A percentile compares a stretch with the other conserved stretches of the same genome.
Conservation (phyloP, 2,797 vertebrate genomes). For the Sebastiscus albofasciatus region DNA sequence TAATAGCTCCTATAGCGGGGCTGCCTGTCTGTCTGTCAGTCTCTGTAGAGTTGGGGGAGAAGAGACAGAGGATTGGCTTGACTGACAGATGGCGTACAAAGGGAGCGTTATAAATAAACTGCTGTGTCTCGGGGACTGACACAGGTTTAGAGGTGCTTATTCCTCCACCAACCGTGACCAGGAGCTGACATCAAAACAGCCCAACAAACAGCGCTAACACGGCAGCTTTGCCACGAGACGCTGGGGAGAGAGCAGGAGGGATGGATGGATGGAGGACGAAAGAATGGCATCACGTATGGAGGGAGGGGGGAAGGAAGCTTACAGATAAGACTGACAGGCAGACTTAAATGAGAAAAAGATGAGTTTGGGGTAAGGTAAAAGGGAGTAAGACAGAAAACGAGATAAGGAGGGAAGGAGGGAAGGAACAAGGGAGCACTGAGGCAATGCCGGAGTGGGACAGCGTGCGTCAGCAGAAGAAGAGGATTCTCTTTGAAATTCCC, state of each 20-base stretch:
- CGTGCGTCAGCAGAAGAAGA: slow-evolving; percentile 78
- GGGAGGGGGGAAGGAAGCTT: slow-evolving; percentile 29
- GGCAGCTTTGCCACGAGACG: slow-evolving; percentile 62
- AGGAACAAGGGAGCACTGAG: slow-evolving; percentile 58
- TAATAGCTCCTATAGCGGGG: slow-evolving; percentile 74
- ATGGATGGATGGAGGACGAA: slow-evolving; percentile 48
- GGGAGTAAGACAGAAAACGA: slow-evolving; percentile 40
- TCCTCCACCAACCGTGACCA: slow-evolving; percentile 77
- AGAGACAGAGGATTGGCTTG: slow-evolving; percentile 75
- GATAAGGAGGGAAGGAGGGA: slow-evolving; percentile 42
- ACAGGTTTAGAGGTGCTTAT: slow-evolving; percentile 81
- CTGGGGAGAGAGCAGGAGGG: slow-evolving; percentile 47
- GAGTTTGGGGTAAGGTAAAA: slow-evolving; percentile 54
- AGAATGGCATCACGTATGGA: slow-evolving; percentile 49
- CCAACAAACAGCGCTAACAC: slow-evolving; percentile 67
- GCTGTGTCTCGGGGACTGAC: slow-evolving; percentile 73
- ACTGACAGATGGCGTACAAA: slow-evolving; percentile 78
- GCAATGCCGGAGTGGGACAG: slow-evolving; percentile 76
- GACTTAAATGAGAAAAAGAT: slow-evolving; percentile 48
- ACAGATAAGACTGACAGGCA: slow-evolving; percentile 64
- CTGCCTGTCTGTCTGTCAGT: slow-evolving; percentile 70
- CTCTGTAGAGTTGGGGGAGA: slow-evolving; percentile 64
- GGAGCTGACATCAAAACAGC: slow-evolving; percentile 73
- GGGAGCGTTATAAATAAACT: slow-evolving; percentile 80
- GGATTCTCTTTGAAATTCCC: slow-evolving; percentile 83